A percentile compares a stretch with the other conserved stretches of the same genome.
These are phyloP conservation scores for Sclerurus mexicanus DNA, from an alignment of 2,113 vertebrate genomes.

Conservation along the genomic window DNA sequence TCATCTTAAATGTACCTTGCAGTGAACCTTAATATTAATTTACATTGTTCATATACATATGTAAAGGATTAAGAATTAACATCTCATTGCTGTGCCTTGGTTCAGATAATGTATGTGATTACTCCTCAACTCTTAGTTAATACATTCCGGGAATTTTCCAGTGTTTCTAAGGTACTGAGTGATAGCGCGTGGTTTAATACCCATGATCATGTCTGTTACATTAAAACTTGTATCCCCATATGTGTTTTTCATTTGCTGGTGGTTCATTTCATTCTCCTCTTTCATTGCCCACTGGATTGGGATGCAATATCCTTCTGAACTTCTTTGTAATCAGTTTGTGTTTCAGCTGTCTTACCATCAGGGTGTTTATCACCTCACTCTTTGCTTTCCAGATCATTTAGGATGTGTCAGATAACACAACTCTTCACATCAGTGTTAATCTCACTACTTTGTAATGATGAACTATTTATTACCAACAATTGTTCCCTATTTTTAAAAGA, in stretches of 20 bases:
- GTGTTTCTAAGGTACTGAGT: background rate
- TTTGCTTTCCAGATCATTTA: background rate
- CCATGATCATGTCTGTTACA: background rate
- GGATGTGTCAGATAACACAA: background rate
- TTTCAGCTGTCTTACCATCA: background rate
- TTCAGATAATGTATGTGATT: background rate
- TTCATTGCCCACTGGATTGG: background rate
- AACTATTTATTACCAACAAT: background rate
- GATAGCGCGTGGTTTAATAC: background rate
- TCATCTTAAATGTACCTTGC: background rate
- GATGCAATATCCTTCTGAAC: background rate
- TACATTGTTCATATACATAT: background rate
- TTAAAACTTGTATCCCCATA: background rate
- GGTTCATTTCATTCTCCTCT: background rate
- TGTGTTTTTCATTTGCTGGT: background rate
- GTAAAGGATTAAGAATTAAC: background rate
- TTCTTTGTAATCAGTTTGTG: background rate
- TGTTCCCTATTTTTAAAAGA: background rate
- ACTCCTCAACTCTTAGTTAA: background rate
- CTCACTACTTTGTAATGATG: background rate
- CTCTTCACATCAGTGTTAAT: background rate
- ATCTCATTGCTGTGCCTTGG: background rate
- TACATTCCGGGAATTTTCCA: background rate
- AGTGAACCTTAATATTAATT: background rate
- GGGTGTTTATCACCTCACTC: background rate